Percentiles rank a stretch among this genome's conserved stretches.
Evolutionary conservation across 2,113 vertebrate species (phyloP).

Genomic region (Dendrocopos noguchii): DNA sequence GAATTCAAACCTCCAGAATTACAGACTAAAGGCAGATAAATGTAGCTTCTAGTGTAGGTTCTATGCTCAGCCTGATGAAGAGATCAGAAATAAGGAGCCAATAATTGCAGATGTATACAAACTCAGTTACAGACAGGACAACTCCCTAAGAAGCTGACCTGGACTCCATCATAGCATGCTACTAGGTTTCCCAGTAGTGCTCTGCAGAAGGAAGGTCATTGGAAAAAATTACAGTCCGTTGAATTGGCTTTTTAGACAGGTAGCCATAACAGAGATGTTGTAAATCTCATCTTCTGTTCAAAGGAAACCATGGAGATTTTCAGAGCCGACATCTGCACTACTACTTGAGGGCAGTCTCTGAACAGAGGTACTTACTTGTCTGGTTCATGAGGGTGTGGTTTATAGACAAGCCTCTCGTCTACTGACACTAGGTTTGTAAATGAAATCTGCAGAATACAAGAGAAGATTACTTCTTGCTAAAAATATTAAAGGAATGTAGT

Average conservation of each 20-base stretch:
- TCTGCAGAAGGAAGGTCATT: background rate
- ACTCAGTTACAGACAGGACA: background rate
- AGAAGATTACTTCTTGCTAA: background rate
- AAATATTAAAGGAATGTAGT: background rate
- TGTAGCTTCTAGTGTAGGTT: background rate
- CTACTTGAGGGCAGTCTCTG: background rate
- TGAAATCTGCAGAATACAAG: constrained; percentile 82
- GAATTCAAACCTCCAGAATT: background rate
- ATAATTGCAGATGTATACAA: background rate
- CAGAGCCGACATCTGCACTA: background rate
- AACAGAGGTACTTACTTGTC: constrained; percentile 84
- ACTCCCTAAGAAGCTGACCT: background rate
- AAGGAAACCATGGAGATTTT: background rate
- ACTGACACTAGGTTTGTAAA: constrained; percentile 97
- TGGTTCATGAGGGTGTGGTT: constrained; percentile 91
- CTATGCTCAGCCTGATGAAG: background rate
- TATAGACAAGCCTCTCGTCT: constrained; percentile 92
- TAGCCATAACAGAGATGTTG: background rate
- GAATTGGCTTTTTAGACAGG: background rate
- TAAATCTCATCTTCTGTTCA: background rate
- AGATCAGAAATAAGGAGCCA: background rate
- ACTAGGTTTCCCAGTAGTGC: background rate
- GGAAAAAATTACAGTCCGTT: background rate
- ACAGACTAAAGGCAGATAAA: background rate
- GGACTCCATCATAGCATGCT: background rate